Percentiles rank a stretch among this genome's conserved stretches.
phyloP scores from a whole-genome alignment of 2,113 vertebrate species.

The Carlito syrichta region DNA sequence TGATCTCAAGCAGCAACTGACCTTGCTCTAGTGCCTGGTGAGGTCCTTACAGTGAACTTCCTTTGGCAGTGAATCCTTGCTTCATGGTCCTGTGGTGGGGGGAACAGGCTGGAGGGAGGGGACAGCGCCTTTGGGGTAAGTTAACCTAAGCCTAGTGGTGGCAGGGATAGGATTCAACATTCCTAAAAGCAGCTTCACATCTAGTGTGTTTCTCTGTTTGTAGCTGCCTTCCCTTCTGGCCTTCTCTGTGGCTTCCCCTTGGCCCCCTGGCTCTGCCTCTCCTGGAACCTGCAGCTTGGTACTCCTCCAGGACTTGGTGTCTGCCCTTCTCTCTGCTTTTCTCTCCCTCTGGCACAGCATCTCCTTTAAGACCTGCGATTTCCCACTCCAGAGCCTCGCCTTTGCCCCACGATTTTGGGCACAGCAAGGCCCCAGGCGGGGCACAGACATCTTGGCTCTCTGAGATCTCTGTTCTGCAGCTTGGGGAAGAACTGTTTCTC shows the following conservation, averaged over 20 bases:
- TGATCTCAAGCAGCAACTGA: neutral
- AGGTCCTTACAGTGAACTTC: neutral
- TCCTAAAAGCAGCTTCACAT: neutral
- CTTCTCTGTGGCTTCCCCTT: neutral
- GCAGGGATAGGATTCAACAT: neutral
- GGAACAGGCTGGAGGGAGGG: neutral
- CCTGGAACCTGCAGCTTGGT: neutral
- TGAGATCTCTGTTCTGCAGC: no score
- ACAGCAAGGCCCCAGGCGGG: neutral
- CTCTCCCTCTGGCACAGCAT: neutral
- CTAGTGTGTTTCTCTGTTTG: neutral
- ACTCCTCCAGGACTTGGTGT: neutral
- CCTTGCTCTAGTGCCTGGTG: neutral
- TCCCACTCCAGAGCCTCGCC: no score
- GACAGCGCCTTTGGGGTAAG: neutral
- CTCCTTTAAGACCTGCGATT: neutral
- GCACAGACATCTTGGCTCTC: no score
- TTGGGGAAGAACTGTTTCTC: neutral
- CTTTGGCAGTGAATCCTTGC: neutral
- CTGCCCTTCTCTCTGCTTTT: neutral
- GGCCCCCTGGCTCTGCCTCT: neutral
- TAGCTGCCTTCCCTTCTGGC: neutral
- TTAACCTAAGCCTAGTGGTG: neutral
- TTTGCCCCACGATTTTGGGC: neutral
- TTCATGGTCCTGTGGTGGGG: fast-evolving